Evolutionary conservation across 2,113 vertebrate genomes (phyloP), one percentile per base, ranked within the genome.

Genomic region (Scartelaos histophorus): DNA sequence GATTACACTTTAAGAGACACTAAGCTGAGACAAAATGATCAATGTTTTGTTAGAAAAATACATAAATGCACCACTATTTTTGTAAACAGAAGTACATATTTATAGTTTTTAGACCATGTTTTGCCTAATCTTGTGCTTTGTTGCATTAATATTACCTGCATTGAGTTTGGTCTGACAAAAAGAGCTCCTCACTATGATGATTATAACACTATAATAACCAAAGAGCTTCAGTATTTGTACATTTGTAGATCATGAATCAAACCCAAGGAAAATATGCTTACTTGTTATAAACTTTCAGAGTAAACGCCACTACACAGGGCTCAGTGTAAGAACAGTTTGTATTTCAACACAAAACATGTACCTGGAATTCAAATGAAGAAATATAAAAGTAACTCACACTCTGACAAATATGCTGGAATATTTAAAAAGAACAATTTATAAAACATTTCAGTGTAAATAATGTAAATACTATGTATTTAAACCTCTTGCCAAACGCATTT

Each of bases 381-480:
- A 34, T 16, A 34, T 34, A 34, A 15, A 61, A 61, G 12, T 19
- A 61, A 7, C 17, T 16, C 25, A 61, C 24, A 29, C 25, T 25
- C 29, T 13, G 22, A 13, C 3, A 54, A 56, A 68, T 21, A 0
- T 45, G 24, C 66, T 58, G 9, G 47, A 29, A 67, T 70, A 66
- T 65, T 43, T 43, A 73, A 49, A 53, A n/a, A 53, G 49, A 51
- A 83, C 29, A 78, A 13, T 69, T 75, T n/a, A 69, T 58, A 45
- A 77, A 76, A 71, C 47, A 54, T 19, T 17, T 65, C 15, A 16
- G 15, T 83, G 76, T 85, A 86, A 10, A 85, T 84, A 85, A 3
- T 89, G 85, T 86, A 78, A 64, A 86, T 86, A 84, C 7, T 54
- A 19, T 54, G 51, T 65, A 71, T 43, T 64, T 60, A 65, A 43